Evolutionary conservation across 2,888 invertebrate genomes (phyloP).

Genomic region (Rhamnusium bicolor): DNA sequence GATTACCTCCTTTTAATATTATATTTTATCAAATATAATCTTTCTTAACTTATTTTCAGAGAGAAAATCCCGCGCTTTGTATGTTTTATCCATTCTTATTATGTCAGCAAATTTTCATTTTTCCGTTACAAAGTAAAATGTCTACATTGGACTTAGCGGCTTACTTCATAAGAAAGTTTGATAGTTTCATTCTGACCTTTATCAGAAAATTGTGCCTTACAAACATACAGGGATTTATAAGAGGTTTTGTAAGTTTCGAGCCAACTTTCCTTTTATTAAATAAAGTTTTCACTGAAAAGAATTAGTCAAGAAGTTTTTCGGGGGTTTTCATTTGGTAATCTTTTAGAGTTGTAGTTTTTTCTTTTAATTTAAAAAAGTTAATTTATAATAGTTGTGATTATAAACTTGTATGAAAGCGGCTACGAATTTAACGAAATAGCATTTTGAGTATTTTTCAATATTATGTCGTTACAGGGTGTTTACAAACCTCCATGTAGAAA

Average conservation of each 20-base stretch:
- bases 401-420: no score
- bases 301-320: not conserved
- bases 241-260: not conserved
- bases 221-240: not conserved
- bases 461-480: no score
- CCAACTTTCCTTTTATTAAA: constrained; percentile 16
- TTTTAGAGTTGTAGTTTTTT: no score
- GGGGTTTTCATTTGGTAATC: not conserved
- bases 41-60: not conserved
- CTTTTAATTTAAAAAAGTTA: no score
- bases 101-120: constrained; percentile 8
- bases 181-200: constrained; percentile 7
- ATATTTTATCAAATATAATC: not conserved
- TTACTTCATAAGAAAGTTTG: constrained; percentile 10
- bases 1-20: not conserved
- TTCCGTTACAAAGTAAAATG: not conserved
- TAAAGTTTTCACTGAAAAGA: constrained; percentile 14
- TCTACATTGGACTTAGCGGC: not conserved
- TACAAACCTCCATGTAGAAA: no score
- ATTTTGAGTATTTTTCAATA: no score
- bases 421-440: no score
- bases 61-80: not conserved
- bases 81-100: not conserved
- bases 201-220: constrained; percentile 15
- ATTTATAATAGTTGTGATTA: no score